Evolutionary conservation across 2,113 vertebrate genomes (phyloP).

Genomic region (Tenebrosternarchus preto): DNA sequence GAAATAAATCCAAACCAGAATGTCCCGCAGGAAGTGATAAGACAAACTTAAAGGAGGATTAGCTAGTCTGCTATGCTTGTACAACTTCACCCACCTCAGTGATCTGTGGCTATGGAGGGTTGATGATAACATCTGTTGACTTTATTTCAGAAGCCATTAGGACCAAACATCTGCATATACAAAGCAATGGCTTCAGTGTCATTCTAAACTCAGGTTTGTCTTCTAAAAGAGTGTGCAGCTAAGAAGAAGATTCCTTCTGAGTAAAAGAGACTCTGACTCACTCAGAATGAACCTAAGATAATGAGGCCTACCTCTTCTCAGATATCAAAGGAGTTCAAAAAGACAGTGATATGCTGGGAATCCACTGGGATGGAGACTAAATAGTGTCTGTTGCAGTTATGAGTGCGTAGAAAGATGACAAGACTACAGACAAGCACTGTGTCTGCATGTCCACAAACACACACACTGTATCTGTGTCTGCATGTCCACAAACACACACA

Average conservation of each 20-base stretch:
- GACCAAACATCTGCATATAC: no score
- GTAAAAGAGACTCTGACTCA: constrained; percentile 3
- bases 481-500: no score
- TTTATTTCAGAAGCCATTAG: no score
- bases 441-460: no score
- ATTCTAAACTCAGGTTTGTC: not conserved
- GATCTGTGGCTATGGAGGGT: not conserved
- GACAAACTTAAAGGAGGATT: not conserved
- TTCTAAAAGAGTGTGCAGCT: not conserved
- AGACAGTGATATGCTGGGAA: not conserved
- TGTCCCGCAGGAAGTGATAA: not conserved
- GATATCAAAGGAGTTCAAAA: constrained; percentile 54
- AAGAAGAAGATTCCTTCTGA: no score
- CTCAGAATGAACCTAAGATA: constrained; percentile 26
- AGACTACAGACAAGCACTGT: no score
- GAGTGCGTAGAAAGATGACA: no score
- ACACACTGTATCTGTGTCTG: no score
- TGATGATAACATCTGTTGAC: no score
- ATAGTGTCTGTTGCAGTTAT: no score
- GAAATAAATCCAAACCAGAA: constrained; percentile 44
- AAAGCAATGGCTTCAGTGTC: not conserved
- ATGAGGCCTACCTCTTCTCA: constrained; percentile 41
- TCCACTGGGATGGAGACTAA: not conserved
- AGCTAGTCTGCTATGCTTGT: not conserved
- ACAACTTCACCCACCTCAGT: not conserved